These are phyloP conservation scores for Galeopsomyia nigrocyanea DNA, from an alignment of 2,888 invertebrate genomes.

Conservation along the genomic window DNA sequence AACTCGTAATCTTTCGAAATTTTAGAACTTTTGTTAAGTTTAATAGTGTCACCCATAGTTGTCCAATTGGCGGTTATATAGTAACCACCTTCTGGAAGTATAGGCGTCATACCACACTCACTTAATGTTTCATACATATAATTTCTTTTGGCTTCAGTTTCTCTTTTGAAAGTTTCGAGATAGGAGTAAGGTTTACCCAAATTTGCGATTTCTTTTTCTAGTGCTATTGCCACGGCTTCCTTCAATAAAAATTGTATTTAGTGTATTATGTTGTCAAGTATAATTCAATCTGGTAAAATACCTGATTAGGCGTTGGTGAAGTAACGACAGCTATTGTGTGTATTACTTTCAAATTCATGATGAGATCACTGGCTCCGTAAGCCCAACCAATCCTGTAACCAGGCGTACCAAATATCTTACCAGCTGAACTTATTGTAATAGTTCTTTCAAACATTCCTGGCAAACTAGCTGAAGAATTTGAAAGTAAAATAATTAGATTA, in stretches of 20 bases:
- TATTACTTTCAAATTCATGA: slow-evolving; percentile 86
- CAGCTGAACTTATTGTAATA: slow-evolving; percentile 95
- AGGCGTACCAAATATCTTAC: slow-evolving; percentile 97
- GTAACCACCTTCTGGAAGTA: slow-evolving; percentile 96
- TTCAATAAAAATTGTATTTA: slow-evolving; percentile 61
- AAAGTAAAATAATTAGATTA: too few relatives aligned
- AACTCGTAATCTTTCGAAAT: slow-evolving; percentile 87
- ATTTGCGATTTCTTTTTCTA: slow-evolving; percentile 84
- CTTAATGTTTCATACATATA: slow-evolving; percentile 80
- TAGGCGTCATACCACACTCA: slow-evolving; percentile 89
- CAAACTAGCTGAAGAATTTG: slow-evolving; percentile 75
- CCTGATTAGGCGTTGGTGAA: slow-evolving; percentile 87
- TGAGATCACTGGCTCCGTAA: slow-evolving; percentile 91
- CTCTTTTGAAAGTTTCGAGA: slow-evolving; percentile 81
- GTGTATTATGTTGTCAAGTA: too few relatives aligned
- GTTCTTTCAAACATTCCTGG: slow-evolving; percentile 99
- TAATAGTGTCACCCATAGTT: slow-evolving; percentile 75
- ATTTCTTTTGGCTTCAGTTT: slow-evolving; percentile 84
- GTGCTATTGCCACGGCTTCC: slow-evolving; percentile 92
- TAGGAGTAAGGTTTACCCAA: slow-evolving; percentile 80
- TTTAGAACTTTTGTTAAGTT: slow-evolving; percentile 64
- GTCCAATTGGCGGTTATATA: slow-evolving; percentile 96
- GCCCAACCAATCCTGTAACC: slow-evolving; percentile 99
- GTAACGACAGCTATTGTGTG: slow-evolving; percentile 97
- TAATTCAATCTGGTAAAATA: too few relatives aligned